Base-by-base conservation (phyloP, 2,113 vertebrate genomes). In the Cairina moschata region DNA sequence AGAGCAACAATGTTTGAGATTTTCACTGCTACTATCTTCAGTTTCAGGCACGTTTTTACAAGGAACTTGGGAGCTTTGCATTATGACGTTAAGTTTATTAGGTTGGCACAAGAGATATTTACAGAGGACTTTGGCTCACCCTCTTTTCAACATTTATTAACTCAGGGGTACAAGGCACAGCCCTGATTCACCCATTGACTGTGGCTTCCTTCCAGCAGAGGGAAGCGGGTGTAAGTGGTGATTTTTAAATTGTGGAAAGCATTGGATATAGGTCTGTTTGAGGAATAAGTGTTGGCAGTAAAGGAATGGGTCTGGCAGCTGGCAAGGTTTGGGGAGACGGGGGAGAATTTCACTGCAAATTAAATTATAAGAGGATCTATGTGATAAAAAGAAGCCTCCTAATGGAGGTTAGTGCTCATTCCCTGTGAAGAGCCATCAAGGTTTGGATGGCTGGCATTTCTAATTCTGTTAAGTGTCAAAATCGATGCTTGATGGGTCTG, bases 391-490 rank as follows among this genome's bases (percentile, higher is more conserved):
- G 83, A 96, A 90, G n/a, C 36, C 86, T 91, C 77, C 76, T 97
- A 93, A 96, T 96, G 95, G 91, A 95, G 81, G 90, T 86, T 81
- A 95, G 95, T 96, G 97, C 82, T 86, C 8, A 3, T 81, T 97
- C 93, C n/a, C 76, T 77, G 76, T 86, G 83, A 75, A 90, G 97
- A 91, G 76, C 88, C 83, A 92, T 83, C 78, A 81, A 86, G 72
- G 71, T 92, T 82, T 75, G 88, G 91, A 93, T 83, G 83, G 83
- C 77, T 86, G 83, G 76, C 88, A 91, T 96, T 94, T 89, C 82
- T 97, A 97, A 97, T 98, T 98, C 52, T 87, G 83, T 97, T 97
- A 96, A 97, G 95, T 97, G 96, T 95, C 89, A 92, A 89, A 96
- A 96, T 97, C 93, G 11, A 88, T 95, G 83, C 62, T 93, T 93